Conservation (phyloP, 2,797 vertebrate species). For the Muscicapa comitata region DNA sequence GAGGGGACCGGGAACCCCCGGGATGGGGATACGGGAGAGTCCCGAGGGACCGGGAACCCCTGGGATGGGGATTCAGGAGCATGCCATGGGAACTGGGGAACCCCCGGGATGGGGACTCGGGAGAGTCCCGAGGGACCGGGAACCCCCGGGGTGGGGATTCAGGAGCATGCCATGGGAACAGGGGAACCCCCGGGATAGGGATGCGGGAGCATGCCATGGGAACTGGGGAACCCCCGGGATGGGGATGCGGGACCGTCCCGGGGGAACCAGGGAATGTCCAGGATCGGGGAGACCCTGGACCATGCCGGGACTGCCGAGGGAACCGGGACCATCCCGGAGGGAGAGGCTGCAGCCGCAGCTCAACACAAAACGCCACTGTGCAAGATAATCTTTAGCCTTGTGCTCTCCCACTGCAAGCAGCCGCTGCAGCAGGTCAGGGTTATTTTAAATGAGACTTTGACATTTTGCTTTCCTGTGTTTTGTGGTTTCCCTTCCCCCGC, state of each 20-base stretch:
- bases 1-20: not conserved
- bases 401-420: not conserved
- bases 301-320: too few relatives aligned
- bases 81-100: too few relatives aligned
- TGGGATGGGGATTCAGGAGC: too few relatives aligned
- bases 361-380: not conserved
- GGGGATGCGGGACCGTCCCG: too few relatives aligned
- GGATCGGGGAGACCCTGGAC: not conserved
- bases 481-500: not conserved
- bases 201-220: not conserved
- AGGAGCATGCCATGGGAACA: too few relatives aligned
- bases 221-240: not conserved
- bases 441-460: not conserved
- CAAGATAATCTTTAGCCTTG: not conserved
- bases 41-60: not conserved
- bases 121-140: not conserved
- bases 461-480: not conserved
- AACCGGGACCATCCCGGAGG: not conserved
- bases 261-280: not conserved
- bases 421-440: not conserved
- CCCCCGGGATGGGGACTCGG: not conserved
- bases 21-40: too few relatives aligned
- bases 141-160: not conserved
- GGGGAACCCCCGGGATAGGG: not conserved
- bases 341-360: not conserved